These are phyloP conservation scores for Arenaria interpres DNA, from an alignment of 2,113 vertebrate genomes.

Conservation along the genomic window DNA sequence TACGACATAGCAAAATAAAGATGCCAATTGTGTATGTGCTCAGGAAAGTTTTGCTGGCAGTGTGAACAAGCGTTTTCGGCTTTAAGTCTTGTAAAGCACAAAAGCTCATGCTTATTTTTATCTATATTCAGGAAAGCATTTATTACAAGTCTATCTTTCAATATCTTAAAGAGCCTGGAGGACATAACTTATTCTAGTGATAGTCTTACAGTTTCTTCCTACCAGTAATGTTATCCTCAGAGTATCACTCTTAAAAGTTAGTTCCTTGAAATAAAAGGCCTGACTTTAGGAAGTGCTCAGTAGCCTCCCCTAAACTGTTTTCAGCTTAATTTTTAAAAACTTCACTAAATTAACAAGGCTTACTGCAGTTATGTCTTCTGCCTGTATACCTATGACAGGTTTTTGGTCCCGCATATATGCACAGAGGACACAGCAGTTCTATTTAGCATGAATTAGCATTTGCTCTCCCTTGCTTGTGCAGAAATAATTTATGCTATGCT, in stretches of 20 bases:
- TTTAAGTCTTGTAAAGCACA: not conserved
- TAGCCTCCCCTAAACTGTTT: not conserved
- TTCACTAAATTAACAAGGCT: not conserved
- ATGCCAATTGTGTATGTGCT: not conserved
- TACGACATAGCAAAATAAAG: not conserved
- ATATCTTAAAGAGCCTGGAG: not conserved
- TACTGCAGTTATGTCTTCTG: not conserved
- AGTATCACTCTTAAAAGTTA: not conserved
- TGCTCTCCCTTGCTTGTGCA: not conserved
- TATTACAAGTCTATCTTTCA: not conserved
- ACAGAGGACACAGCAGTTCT: not conserved
- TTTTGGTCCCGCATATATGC: not conserved
- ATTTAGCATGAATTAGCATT: not conserved
- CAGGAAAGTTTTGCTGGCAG: not conserved
- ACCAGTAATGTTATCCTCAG: not conserved
- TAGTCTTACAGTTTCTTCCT: not conserved
- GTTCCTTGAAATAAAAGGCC: not conserved
- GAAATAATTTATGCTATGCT: not conserved
- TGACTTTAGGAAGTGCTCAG: not conserved
- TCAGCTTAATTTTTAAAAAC: not conserved
- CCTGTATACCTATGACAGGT: not conserved
- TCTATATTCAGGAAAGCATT: not conserved
- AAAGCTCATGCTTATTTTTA: not conserved
- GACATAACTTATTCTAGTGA: not conserved
- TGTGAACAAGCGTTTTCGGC: not conserved